These are phyloP conservation scores for Sinocyclocheilus anophthalmus DNA, from an alignment of 2,113 vertebrate species.

Conservation along the genomic window DNA sequence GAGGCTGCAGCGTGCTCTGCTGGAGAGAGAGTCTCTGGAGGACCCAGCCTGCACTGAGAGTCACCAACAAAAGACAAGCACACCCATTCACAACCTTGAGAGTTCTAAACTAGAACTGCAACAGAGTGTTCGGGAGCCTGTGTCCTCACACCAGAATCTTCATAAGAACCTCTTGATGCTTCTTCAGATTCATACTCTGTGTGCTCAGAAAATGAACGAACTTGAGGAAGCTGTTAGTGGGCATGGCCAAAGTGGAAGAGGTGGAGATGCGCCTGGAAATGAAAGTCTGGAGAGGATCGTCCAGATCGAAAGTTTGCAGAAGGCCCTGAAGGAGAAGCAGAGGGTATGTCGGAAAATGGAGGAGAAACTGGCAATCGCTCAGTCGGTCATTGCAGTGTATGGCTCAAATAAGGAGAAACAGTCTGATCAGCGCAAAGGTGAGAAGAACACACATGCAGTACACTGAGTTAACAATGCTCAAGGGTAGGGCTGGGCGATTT, in stretches of 20 bases:
- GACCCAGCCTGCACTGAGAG: neutral
- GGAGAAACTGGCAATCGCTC: slow-evolving; percentile 59
- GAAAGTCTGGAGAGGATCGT: slow-evolving; percentile 36
- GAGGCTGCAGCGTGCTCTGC: slow-evolving; percentile 65
- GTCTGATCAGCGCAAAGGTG: slow-evolving; percentile 66
- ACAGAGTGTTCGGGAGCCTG: neutral
- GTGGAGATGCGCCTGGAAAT: neutral
- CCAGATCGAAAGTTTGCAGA: slow-evolving; percentile 74
- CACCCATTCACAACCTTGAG: slow-evolving; percentile 18
- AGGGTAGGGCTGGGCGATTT: no score
- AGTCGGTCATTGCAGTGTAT: slow-evolving; percentile 58
- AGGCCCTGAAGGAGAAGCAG: slow-evolving; percentile 74
- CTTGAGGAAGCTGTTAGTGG: slow-evolving; percentile 57
- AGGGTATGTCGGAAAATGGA: slow-evolving; percentile 58
- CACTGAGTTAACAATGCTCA: neutral
- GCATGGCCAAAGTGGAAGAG: neutral
- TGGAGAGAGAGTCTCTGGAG: slow-evolving; percentile 60
- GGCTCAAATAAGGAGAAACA: slow-evolving; percentile 44
- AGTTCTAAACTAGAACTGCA: neutral
- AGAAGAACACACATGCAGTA: neutral
- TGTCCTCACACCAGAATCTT: slow-evolving; percentile 47
- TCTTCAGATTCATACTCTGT: slow-evolving; percentile 58
- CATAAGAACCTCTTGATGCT: slow-evolving; percentile 67
- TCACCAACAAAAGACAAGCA: slow-evolving; percentile 50
- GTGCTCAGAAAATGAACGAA: slow-evolving; percentile 60